phyloP scores from a whole-genome alignment of 35 echinoderm and acorn worm genomes.

The Lytechinus pictus region DNA sequence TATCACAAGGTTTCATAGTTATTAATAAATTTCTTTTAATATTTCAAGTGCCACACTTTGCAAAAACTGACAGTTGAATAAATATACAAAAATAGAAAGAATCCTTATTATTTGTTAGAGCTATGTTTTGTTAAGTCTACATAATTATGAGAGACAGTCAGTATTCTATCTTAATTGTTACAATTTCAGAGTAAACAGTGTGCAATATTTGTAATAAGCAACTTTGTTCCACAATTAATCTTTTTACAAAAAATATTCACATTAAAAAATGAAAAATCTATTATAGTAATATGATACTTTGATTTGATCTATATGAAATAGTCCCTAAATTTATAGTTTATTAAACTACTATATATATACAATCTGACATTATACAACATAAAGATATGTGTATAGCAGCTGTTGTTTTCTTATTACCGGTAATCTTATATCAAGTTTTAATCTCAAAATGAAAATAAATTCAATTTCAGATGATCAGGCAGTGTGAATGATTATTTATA shows the following conservation, averaged over 20 bases:
- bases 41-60: slow-evolving; percentile 1
- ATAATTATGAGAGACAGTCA: background rate
- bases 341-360: no score
- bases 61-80: background rate
- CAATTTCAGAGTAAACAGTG: background rate
- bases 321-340: no score
- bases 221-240: background rate
- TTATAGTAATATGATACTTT: no score
- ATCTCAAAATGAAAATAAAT: no score
- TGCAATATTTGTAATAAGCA: background rate
- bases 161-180: background rate
- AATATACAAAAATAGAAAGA: slow-evolving; percentile 20
- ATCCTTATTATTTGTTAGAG: background rate
- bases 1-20: background rate
- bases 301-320: no score
- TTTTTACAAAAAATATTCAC: background rate
- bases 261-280: background rate
- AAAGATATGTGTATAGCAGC: no score
- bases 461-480: no score
- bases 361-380: no score
- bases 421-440: no score
- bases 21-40: background rate
- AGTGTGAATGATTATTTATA: no score
- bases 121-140: background rate
- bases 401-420: no score